These are phyloP conservation scores for Tychaedon coryphoeus DNA, from an alignment of 2,113 vertebrate genomes.

Conservation along the genomic window DNA sequence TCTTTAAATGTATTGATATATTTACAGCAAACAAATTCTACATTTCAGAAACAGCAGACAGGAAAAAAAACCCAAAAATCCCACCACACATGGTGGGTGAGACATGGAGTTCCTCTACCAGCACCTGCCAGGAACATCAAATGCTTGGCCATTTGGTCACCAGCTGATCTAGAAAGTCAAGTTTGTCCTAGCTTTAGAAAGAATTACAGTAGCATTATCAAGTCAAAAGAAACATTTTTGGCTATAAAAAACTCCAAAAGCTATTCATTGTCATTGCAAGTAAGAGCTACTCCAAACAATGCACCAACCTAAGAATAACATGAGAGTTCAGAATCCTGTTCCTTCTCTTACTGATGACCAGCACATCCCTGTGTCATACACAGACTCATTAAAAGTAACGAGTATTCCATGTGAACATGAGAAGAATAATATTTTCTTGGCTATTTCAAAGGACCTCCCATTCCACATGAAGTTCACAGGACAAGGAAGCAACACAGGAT, in stretches of 20 bases:
- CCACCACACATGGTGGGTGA: not conserved
- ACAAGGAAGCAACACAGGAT: not conserved
- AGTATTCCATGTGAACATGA: not conserved
- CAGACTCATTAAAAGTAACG: not conserved
- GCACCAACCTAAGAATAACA: not conserved
- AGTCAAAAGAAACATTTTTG: not conserved
- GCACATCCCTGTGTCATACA: not conserved
- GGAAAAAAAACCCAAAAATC: fast-evolving
- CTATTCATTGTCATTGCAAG: not conserved
- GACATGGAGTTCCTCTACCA: not conserved
- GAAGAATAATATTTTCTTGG: not conserved
- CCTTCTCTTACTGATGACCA: not conserved
- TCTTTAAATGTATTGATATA: not conserved
- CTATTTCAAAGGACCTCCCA: not conserved
- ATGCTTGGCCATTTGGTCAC: not conserved
- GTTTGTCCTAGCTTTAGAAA: not conserved
- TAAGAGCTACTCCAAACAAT: not conserved
- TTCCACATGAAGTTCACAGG: not conserved
- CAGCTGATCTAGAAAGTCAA: not conserved
- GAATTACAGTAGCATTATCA: not conserved
- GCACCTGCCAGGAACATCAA: not conserved
- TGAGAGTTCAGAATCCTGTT: not conserved
- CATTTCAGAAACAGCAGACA: not conserved
- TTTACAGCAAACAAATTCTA: not conserved
- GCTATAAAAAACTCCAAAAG: not conserved